Evolutionary conservation across 2,797 vertebrate species (phyloP).

Genomic region (Xiphorhynchus erythropygius): DNA sequence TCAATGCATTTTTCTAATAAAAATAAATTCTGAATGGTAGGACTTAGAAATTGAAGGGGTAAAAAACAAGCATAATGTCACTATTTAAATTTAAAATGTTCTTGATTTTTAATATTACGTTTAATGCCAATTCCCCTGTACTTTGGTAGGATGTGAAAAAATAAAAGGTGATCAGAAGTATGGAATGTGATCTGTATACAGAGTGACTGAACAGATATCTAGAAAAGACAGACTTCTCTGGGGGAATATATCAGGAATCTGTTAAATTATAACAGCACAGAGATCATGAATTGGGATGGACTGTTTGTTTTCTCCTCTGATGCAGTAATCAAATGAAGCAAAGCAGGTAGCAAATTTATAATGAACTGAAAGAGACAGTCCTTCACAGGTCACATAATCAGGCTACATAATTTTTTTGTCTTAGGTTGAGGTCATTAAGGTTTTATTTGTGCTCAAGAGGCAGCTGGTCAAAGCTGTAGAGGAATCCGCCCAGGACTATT

Average conservation of each 20-base stretch:
- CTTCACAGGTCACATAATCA: neutral
- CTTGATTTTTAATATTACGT: neutral
- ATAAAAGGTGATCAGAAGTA: neutral
- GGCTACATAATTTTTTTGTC: neutral
- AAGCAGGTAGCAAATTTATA: neutral
- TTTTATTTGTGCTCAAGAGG: neutral
- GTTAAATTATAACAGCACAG: neutral
- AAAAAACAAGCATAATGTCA: neutral
- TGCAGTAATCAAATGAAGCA: neutral
- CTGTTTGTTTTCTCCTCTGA: neutral
- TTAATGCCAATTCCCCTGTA: neutral
- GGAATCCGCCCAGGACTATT: neutral
- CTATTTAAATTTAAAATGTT: neutral
- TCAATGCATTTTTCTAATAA: neutral
- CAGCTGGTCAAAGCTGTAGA: neutral
- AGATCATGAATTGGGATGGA: neutral
- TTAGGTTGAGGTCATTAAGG: neutral
- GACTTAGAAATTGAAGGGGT: neutral
- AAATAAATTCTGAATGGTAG: neutral
- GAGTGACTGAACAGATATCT: neutral
- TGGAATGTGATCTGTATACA: rapidly evolving
- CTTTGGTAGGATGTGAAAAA: neutral
- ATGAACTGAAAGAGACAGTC: neutral
- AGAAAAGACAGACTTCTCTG: neutral
- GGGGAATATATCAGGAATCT: neutral